phyloP scores from a whole-genome alignment of 2,888 invertebrate genomes.

The Chelonus formosanus region DNA sequence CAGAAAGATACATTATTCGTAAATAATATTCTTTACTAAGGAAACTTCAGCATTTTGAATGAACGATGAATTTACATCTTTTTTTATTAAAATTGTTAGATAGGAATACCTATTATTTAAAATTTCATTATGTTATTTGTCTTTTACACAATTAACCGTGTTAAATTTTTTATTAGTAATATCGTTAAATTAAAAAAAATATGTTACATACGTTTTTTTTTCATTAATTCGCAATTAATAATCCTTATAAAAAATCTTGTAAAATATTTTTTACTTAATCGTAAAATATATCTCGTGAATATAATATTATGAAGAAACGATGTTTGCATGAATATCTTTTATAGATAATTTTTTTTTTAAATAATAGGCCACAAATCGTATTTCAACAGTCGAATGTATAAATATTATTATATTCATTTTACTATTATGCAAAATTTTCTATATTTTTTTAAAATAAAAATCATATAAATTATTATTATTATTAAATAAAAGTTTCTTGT shows the following conservation, averaged over 20 bases:
- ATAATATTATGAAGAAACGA: not conserved
- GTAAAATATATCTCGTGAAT: not conserved
- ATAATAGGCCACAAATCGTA: constrained; percentile 9
- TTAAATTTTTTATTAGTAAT: constrained; percentile 31
- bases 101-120: constrained; percentile 20
- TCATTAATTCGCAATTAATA: too few species aligned
- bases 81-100: constrained; percentile 39
- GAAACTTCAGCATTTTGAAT: constrained; percentile 11
- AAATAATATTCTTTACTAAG: constrained; percentile 13
- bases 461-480: not conserved
- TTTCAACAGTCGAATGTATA: constrained; percentile 15
- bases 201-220: too few species aligned
- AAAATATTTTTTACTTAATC: not conserved
- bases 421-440: constrained; percentile 4
- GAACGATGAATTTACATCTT: constrained; percentile 33
- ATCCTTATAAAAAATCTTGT: too few species aligned
- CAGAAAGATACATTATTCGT: constrained; percentile 21
- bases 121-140: constrained; percentile 36
- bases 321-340: not conserved
- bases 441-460: constrained; percentile 6
- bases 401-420: constrained; percentile 6
- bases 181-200: too few species aligned
- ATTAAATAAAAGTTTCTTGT: not conserved
- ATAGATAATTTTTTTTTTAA: not conserved
- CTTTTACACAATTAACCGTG: constrained; percentile 31